Percentiles rank a stretch among this genome's conserved stretches.
Evolutionary conservation across 35 echinoderm and acorn worm genomes (phyloP).

Genomic region (Chiridota heheva): DNA sequence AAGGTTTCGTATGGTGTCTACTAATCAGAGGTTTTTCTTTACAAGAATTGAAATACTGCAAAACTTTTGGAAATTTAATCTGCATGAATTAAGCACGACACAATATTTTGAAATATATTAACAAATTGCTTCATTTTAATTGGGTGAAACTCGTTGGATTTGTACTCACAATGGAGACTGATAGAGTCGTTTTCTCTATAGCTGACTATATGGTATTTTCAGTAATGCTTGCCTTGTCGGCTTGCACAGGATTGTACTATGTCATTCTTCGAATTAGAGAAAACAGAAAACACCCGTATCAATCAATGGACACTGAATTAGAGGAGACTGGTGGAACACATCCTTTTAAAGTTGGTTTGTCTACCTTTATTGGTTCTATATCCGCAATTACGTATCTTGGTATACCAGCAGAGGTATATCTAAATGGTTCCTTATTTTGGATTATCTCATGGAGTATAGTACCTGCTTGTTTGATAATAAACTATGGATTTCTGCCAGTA

Average conservation of each 20-base stretch:
- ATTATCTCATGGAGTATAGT: constrained; percentile 19
- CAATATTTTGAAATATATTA: too few species aligned
- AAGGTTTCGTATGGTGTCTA: too few species aligned
- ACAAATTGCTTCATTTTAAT: too few species aligned
- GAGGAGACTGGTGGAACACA: not conserved
- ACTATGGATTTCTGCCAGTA: constrained; percentile 41
- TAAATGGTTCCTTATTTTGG: constrained; percentile 41
- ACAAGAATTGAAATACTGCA: too few species aligned
- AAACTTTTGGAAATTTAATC: too few species aligned
- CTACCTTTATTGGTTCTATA: constrained; percentile 28
- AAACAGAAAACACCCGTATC: constrained; percentile 19
- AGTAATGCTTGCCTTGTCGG: constrained; percentile 29
- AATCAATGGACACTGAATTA: not conserved
- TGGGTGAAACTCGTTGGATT: too few species aligned
- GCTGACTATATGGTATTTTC: constrained; percentile 24
- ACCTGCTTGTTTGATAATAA: constrained; percentile 29
- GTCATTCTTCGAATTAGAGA: too few species aligned
- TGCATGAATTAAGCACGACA: too few species aligned
- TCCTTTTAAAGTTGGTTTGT: constrained; percentile 16
- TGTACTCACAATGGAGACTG: too few species aligned
- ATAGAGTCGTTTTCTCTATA: too few species aligned
- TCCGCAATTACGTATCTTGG: constrained; percentile 48
- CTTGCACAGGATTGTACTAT: constrained; percentile 33
- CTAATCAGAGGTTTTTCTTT: too few species aligned
- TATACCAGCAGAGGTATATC: constrained; percentile 42